A percentile compares a stretch with the other conserved stretches of the same genome.
phyloP scores from a whole-genome alignment of 2,797 vertebrate genomes.

The Micrastur ruficollis region DNA sequence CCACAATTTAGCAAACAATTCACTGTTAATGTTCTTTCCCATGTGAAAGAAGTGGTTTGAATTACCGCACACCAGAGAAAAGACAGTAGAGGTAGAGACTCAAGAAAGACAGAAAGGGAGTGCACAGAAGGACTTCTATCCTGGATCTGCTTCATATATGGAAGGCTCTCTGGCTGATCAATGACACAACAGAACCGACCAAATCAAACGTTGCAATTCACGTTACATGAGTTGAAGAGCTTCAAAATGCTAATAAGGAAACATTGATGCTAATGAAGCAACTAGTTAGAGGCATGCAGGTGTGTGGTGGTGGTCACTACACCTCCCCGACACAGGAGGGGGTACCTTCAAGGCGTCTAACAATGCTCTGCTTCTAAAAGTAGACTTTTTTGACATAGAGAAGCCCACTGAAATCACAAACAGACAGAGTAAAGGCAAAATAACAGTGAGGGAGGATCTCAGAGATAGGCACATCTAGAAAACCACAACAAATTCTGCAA shows the following conservation, averaged over 20 bases:
- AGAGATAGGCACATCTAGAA: slow-evolving; percentile 61
- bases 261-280: slow-evolving; percentile 62
- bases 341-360: slow-evolving; percentile 91
- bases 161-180: slow-evolving; percentile 3
- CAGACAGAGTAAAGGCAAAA: slow-evolving; percentile 79
- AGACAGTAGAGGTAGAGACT: background rate
- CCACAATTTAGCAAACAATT: background rate
- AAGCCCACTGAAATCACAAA: slow-evolving; percentile 97
- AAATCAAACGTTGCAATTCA: slow-evolving; percentile 39
- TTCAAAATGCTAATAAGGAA: slow-evolving; percentile 53
- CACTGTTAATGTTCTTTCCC: background rate
- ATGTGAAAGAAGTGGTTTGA: background rate
- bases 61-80: background rate
- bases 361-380: slow-evolving; percentile 88
- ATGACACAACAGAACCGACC: slow-evolving; percentile 45
- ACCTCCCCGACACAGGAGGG: slow-evolving; percentile 80
- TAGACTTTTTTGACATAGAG: slow-evolving; percentile 88
- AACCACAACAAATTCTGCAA: slow-evolving; percentile 34
- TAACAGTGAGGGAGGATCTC: slow-evolving; percentile 32
- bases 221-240: slow-evolving; percentile 50
- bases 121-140: background rate
- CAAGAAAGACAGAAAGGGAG: background rate
- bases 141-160: slow-evolving; percentile 76
- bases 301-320: slow-evolving; percentile 84
- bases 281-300: slow-evolving; percentile 86